Percentiles rank a stretch among this genome's conserved stretches.
These are phyloP conservation scores for Podarcis raffonei DNA, from an alignment of 2,113 vertebrate species.

Conservation along the genomic window DNA sequence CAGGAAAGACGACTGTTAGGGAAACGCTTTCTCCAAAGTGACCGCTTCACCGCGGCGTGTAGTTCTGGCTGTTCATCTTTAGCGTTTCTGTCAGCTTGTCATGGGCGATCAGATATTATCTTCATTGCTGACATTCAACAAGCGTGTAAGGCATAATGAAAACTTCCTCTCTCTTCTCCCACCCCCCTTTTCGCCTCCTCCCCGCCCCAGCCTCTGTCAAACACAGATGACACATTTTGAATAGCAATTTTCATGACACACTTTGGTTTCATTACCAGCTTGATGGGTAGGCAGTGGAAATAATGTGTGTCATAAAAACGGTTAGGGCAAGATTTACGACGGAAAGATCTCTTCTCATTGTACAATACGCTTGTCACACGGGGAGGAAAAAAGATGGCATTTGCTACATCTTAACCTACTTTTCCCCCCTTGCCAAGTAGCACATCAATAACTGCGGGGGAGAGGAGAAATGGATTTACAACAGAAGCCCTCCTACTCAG, in stretches of 20 bases:
- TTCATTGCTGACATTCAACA: conserved; percentile 33
- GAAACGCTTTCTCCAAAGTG: neutral
- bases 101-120: conserved; percentile 16
- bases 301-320: conserved; percentile 56
- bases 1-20: neutral
- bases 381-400: conserved; percentile 7
- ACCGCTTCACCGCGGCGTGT: accelerated
- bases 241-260: conserved; percentile 40
- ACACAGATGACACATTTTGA: conserved; percentile 38
- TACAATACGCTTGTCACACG: neutral
- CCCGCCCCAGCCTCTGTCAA: conserved; percentile 1
- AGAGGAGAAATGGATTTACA: neutral
- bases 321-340: conserved; percentile 30
- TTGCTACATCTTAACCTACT: conserved; percentile 47
- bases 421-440: accelerated
- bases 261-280: conserved; percentile 57
- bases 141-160: conserved; percentile 13
- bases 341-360: conserved; percentile 5
- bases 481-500: neutral
- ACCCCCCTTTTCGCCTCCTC: conserved; percentile 5
- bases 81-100: conserved; percentile 30
- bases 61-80: neutral
- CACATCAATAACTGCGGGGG: conserved; percentile 1
- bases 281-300: conserved; percentile 49
- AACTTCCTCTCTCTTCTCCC: neutral